Evolutionary conservation across 1,140 invertebrate genomes (phyloP).

Genomic region (Neodiprion lecontei): DNA sequence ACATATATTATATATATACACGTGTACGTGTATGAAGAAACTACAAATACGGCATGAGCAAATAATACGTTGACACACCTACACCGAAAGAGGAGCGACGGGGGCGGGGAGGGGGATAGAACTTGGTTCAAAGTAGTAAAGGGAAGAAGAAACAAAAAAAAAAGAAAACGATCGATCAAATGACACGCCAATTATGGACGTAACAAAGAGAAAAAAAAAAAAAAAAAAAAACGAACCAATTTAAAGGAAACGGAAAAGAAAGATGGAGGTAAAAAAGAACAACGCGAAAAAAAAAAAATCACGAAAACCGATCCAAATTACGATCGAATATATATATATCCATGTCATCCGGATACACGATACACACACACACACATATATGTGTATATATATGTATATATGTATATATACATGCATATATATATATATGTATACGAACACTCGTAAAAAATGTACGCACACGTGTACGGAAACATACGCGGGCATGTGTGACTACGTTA

Average conservation of each 20-base stretch:
- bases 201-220: not conserved
- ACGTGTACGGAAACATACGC: not conserved
- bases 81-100: not conserved
- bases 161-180: not conserved
- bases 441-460: not conserved
- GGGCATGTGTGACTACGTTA: not conserved
- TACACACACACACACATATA: too few species aligned
- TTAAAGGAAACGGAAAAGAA: constrained; percentile 12
- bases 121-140: constrained; percentile 1
- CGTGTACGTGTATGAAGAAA: too few species aligned
- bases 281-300: constrained; percentile 28
- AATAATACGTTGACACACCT: too few species aligned
- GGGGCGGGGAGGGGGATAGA: not conserved
- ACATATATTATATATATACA: too few species aligned
- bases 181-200: too few species aligned
- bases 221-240: constrained; percentile 12
- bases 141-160: constrained; percentile 16
- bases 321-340: too few species aligned
- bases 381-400: too few species aligned
- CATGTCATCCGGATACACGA: too few species aligned
- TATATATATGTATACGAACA: not conserved
- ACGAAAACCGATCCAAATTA: too few species aligned
- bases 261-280: constrained; percentile 33
- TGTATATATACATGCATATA: too few species aligned
- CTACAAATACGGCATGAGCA: too few species aligned